These are phyloP conservation scores for Drosophila orena DNA, from an alignment of 1,140 invertebrate genomes.

Conservation along the genomic window DNA sequence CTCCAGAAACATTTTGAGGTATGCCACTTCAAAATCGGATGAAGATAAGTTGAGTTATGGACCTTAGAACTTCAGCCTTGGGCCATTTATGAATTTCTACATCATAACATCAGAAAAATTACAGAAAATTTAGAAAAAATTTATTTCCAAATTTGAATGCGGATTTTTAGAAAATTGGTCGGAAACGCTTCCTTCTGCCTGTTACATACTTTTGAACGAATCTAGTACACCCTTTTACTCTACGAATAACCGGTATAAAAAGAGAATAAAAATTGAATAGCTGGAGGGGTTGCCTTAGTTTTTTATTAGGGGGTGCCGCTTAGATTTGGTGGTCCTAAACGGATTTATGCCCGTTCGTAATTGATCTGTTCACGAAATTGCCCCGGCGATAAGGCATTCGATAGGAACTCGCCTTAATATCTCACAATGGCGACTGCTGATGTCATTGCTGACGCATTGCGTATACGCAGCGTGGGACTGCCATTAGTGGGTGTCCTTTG, in stretches of 20 bases:
- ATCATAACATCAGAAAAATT: no score
- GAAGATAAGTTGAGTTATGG: no score
- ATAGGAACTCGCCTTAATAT: conserved; percentile 34
- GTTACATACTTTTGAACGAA: no score
- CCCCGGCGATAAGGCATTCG: conserved; percentile 30
- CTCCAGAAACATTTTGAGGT: no score
- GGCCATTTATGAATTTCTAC: no score
- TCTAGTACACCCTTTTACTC: no score
- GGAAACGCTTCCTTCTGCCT: no score
- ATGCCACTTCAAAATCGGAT: no score
- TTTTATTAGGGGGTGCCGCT: conserved; percentile 31
- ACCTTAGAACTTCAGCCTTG: no score
- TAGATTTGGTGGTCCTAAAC: conserved; percentile 66
- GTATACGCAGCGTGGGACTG: conserved; percentile 47
- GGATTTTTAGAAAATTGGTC: no score
- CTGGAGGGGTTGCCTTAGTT: conserved; percentile 26
- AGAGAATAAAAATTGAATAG: conserved; percentile 71
- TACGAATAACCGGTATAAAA: not conserved
- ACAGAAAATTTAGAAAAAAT: no score
- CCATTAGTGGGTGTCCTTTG: conserved; percentile 11
- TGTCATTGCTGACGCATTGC: conserved; percentile 47
- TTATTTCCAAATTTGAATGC: no score
- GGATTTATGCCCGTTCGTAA: conserved; percentile 64
- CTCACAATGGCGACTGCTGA: conserved; percentile 21
- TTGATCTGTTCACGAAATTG: conserved; percentile 62